phyloP scores from a whole-genome alignment of 2,113 vertebrate species.

The Spea multiplicata region DNA sequence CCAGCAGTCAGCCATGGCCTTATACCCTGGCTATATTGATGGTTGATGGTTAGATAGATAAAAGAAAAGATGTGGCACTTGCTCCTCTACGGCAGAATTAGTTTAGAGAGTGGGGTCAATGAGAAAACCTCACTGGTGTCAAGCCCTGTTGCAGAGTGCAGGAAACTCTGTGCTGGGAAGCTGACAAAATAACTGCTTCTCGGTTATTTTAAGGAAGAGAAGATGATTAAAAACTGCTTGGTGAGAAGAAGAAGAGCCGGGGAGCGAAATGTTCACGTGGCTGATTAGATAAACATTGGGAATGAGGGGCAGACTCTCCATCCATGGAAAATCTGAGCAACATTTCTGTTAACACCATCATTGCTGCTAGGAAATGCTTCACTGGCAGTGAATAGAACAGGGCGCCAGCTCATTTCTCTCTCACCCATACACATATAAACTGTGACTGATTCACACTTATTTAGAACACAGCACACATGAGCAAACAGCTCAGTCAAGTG shows the following conservation, averaged over 20 bases:
- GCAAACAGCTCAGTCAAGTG: not conserved
- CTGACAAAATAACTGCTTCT: constrained; percentile 32
- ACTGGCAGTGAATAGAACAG: not conserved
- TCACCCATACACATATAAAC: not conserved
- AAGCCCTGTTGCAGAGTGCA: not conserved
- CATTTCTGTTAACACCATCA: constrained; percentile 28
- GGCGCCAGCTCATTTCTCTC: not conserved
- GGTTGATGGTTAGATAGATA: no score
- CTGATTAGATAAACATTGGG: constrained; percentile 40
- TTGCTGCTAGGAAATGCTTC: not conserved
- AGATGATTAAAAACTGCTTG: constrained; percentile 37
- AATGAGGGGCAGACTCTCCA: constrained; percentile 9
- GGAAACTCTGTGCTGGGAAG: constrained; percentile 23
- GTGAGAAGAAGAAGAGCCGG: constrained; percentile 18
- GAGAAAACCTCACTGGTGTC: not conserved
- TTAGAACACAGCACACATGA: not conserved
- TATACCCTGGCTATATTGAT: no score
- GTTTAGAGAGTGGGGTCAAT: no score
- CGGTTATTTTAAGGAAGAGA: constrained; percentile 38
- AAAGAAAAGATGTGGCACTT: no score
- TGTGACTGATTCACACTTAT: not conserved
- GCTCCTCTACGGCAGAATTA: no score
- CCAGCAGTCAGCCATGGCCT: no score
- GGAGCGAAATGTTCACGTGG: constrained; percentile 27
- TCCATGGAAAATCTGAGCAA: constrained; percentile 36